These are phyloP conservation scores for Cryptoblepharus egeriae DNA, from an alignment of 2,797 vertebrate genomes.

Conservation along the genomic window DNA sequence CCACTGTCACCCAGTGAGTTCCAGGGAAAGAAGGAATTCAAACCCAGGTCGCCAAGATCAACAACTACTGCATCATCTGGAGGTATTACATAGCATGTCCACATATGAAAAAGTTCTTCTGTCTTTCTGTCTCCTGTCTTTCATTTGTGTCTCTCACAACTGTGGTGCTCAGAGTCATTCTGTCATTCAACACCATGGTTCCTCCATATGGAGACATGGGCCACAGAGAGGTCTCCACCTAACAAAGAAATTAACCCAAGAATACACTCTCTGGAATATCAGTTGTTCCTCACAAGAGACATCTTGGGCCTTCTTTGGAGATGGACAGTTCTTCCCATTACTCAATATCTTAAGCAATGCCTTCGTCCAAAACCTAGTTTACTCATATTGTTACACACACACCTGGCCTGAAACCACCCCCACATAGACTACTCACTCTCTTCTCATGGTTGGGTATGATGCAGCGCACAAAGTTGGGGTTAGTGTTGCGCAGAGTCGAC, in stretches of 20 bases:
- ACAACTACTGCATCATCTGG: no score
- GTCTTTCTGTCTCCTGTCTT: no score
- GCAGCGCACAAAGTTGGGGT: constrained; percentile 93
- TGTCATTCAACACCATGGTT: neutral
- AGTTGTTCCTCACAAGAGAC: no score
- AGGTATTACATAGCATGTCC: neutral
- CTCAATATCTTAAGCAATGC: no score
- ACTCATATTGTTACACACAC: no score
- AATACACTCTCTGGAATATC: neutral
- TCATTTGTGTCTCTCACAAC: no score
- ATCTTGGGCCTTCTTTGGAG: no score
- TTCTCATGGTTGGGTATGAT: constrained; percentile 95
- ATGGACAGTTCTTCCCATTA: no score
- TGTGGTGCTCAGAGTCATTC: neutral
- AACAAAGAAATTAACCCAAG: neutral
- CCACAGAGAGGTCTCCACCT: neutral
- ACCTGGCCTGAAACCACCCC: neutral
- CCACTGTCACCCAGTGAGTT: no score
- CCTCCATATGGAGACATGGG: neutral
- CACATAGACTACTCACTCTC: constrained; percentile 76
- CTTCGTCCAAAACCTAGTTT: no score
- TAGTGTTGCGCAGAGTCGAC: constrained; percentile 92
- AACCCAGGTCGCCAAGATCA: neutral
- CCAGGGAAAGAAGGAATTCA: neutral
- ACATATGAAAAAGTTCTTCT: neutral